Percentiles rank a stretch among this genome's conserved stretches.
Conservation (phyloP, 1,140 invertebrate genomes). For the Metaphire vulgaris region DNA sequence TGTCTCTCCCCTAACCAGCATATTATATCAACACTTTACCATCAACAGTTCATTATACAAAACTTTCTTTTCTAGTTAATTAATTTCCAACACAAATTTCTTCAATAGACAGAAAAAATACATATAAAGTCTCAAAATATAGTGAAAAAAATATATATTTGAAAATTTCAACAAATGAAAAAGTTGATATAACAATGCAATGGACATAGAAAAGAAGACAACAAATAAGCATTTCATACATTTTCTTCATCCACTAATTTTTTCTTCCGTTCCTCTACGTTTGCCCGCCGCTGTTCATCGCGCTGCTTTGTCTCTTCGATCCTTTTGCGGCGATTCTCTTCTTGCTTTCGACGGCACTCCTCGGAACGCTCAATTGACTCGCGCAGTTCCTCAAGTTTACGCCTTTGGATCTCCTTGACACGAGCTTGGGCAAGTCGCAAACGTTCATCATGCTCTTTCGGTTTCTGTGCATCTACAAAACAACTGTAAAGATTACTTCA, state of each 20-base stretch:
- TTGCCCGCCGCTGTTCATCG: constrained; percentile 11
- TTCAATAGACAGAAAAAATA: no score
- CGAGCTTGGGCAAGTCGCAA: neutral
- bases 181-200: no score
- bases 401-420: neutral
- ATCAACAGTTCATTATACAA: no score
- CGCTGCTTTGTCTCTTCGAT: constrained; percentile 15
- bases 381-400: constrained; percentile 11
- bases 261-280: constrained; percentile 19
- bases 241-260: constrained; percentile 20
- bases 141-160: no score
- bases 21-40: no score
- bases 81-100: no score
- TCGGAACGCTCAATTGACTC: constrained; percentile 5
- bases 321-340: constrained; percentile 17
- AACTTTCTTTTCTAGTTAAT: no score
- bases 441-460: constrained; percentile 12
- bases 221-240: neutral
- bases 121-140: no score
- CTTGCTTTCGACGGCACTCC: constrained; percentile 17
- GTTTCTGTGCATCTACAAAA: constrained; percentile 13
- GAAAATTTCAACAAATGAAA: no score
- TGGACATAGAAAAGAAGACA: no score
- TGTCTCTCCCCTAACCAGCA: no score
- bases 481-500: no score